Base-by-base conservation (phyloP, 2,113 vertebrate species). In the Ptychochromis oligacanthus region DNA sequence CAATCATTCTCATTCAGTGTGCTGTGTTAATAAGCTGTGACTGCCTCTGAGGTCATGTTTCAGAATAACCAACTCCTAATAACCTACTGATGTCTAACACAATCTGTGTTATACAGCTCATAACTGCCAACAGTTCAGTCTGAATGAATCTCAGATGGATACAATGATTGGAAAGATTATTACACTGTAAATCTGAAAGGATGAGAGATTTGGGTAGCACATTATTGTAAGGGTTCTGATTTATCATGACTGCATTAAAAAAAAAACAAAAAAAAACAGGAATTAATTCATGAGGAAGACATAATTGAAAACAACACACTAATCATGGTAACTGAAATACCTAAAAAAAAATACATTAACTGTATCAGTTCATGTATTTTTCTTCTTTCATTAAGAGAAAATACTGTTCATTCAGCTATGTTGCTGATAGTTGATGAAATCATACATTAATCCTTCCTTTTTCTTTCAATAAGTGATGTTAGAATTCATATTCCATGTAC, bases 1-100 rank as follows among this genome's bases (percentile, higher is more conserved):
- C 93, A 91, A 88, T 94, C 92, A 94, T 86, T 84, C 91, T 90
- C 90, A 93, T 90, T 85, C 75, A 64, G 62, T 56, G 58, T 77
- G 38, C 72, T 80, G 80, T 58, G 85, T 80, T 91, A 93, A 93
- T 92, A 77, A 85, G 84, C 80, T 88, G 84, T 88, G 91, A 93
- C 89, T 80, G 82, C 80, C 87, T 90, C 91, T 58, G 85, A 86
- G 90, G 93, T 91, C 89, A 86, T 89, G 86, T 89, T 93, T 90
- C 81, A 92, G 85, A 92, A 88, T 80, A 93, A 91, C 87, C 74
- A 75, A 56, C 92, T 85, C 46, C 86, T 91, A 86, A 91, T 90
- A 88, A 90, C 54, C 36, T 17, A 77, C 80, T 81, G 61, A 76
- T 75, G 81, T 83, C 87, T 77, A 83, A 65, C 86, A 70, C 65